These are phyloP conservation scores for Ceratosolen fusciceps DNA, from an alignment of 1,140 invertebrate genomes.

Conservation along the genomic window DNA sequence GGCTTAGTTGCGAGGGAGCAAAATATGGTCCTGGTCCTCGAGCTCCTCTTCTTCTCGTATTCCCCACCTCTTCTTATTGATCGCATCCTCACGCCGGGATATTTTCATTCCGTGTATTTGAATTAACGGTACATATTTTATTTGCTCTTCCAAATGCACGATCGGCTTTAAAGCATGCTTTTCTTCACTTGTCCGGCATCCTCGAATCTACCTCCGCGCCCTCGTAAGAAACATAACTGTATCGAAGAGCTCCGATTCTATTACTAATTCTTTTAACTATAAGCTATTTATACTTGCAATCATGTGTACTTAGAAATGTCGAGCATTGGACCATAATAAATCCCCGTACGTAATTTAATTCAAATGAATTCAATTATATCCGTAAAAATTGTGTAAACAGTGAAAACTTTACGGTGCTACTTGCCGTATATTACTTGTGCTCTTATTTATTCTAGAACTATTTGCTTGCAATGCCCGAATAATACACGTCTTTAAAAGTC, in stretches of 20 bases:
- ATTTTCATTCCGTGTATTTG: conserved; percentile 44
- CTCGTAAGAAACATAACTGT: conserved; percentile 13
- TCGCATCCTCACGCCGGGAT: background rate
- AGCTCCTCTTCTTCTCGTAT: conserved; percentile 10
- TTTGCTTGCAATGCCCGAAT: too few relatives aligned
- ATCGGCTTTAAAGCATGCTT: conserved; percentile 12
- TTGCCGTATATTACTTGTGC: too few relatives aligned
- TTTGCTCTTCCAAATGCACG: background rate
- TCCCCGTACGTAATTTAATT: too few relatives aligned
- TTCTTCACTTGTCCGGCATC: conserved; percentile 21
- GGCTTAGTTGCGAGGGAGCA: conserved; percentile 30
- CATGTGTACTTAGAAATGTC: too few relatives aligned
- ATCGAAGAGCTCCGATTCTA: conserved; percentile 23
- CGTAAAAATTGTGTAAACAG: too few relatives aligned
- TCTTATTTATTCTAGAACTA: too few relatives aligned
- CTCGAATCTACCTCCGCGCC: conserved; percentile 22
- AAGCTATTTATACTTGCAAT: too few relatives aligned
- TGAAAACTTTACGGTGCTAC: too few relatives aligned
- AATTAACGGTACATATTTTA: conserved; percentile 47
- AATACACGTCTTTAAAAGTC: too few relatives aligned
- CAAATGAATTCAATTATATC: too few relatives aligned
- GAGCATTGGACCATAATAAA: too few relatives aligned
- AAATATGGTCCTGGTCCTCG: background rate
- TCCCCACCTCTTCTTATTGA: conserved; percentile 6
- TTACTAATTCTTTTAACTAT: background rate